phyloP scores from a whole-genome alignment of 1,140 invertebrate genomes.

The Tachypleus tridentatus region DNA sequence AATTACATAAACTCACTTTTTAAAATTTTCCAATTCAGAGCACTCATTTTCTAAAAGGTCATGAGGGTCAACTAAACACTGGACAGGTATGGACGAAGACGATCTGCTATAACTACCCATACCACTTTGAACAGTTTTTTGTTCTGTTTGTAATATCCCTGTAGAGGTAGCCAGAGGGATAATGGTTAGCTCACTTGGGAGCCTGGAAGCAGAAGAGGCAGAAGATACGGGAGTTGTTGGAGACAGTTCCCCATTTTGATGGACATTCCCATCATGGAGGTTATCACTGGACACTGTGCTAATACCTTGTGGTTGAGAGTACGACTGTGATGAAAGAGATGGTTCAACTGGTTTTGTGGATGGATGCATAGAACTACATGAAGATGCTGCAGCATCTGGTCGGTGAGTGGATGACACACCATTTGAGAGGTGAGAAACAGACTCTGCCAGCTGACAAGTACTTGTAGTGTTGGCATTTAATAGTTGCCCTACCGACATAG shows the following conservation, averaged over 20 bases:
- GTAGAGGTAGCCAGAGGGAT: constrained; percentile 19
- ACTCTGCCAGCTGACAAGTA: too few relatives aligned
- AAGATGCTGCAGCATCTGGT: constrained; percentile 7
- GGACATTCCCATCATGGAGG: constrained; percentile 5
- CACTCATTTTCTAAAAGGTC: constrained; percentile 25
- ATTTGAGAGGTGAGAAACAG: constrained; percentile 1
- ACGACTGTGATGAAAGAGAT: constrained; percentile 4
- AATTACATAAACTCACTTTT: constrained; percentile 21
- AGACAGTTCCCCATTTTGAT: constrained; percentile 18
- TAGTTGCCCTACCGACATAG: too few relatives aligned
- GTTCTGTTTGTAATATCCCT: not conserved
- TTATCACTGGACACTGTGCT: constrained; percentile 17
- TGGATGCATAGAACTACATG: not conserved
- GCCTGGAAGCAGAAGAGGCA: constrained; percentile 20
- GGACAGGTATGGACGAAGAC: not conserved
- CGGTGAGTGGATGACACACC: constrained; percentile 5
- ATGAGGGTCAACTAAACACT: constrained; percentile 24
- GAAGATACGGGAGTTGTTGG: constrained; percentile 18
- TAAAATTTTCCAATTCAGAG: constrained; percentile 26
- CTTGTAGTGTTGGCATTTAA: too few relatives aligned
- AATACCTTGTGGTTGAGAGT: constrained; percentile 17
- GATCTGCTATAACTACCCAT: too few relatives aligned
- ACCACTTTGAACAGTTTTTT: too few relatives aligned
- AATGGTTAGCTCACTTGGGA: constrained; percentile 22
- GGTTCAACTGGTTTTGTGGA: not conserved